Conservation (phyloP, 2,797 vertebrate genomes). For the Tokudaia muenninki region DNA sequence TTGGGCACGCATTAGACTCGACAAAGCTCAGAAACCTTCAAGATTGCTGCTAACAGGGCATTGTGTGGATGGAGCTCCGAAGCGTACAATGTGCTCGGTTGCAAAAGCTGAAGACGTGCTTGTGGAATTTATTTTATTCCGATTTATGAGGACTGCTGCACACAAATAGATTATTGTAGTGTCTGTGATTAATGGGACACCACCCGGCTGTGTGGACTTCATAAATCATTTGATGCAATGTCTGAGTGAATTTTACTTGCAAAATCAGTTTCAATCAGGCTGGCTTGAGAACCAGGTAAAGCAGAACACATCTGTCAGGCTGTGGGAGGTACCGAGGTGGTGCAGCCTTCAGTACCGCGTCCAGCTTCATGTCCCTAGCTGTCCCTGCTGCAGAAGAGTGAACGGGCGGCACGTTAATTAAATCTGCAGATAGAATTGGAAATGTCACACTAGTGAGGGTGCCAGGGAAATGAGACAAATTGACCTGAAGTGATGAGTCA, state of each 20-base stretch:
- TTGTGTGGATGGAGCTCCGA: conserved; percentile 54
- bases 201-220: conserved; percentile 79
- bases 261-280: conserved; percentile 83
- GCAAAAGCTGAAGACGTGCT: conserved; percentile 70
- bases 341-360: not conserved
- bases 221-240: conserved; percentile 83
- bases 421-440: conserved; percentile 82
- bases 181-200: conserved; percentile 85
- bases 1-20: conserved; percentile 68
- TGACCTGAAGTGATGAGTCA: conserved; percentile 64
- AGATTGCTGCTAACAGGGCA: conserved; percentile 73
- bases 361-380: conserved; percentile 62
- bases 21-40: conserved; percentile 73
- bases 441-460: conserved; percentile 75
- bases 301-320: conserved; percentile 57
- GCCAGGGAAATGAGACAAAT: conserved; percentile 69
- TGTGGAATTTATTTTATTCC: conserved; percentile 83
- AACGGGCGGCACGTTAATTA: conserved; percentile 75
- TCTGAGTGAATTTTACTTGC: conserved; percentile 84
- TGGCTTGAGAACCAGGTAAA: conserved; percentile 61
- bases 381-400: conserved; percentile 73
- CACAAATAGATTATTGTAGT: conserved; percentile 86
- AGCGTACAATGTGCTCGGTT: conserved; percentile 56
- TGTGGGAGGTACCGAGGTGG: not conserved
- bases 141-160: conserved; percentile 83